These are phyloP conservation scores for Baryphthengus martii DNA, from an alignment of 2,113 vertebrate species.

Conservation along the genomic window DNA sequence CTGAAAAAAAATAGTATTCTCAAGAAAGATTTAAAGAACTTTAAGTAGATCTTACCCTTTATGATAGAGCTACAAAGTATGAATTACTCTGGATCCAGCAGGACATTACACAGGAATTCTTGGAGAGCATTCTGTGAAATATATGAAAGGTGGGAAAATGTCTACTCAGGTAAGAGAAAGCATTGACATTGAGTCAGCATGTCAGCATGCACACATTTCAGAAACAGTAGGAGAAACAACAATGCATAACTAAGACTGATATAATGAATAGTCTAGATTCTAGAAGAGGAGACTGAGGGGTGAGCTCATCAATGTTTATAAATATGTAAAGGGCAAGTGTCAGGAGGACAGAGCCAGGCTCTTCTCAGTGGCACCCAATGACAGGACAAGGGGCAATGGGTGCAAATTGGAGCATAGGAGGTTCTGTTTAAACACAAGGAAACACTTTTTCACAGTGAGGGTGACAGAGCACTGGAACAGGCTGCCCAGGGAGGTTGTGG, in stretches of 20 bases:
- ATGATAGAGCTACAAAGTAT: not conserved
- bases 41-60: not conserved
- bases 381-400: too few relatives aligned
- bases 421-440: too few relatives aligned
- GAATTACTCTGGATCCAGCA: not conserved
- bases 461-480: too few relatives aligned
- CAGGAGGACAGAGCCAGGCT: too few relatives aligned
- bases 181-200: too few relatives aligned
- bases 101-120: not conserved
- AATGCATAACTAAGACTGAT: not conserved
- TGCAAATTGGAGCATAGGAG: too few relatives aligned
- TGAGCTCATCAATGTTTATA: too few relatives aligned
- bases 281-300: too few relatives aligned
- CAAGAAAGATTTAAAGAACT: not conserved
- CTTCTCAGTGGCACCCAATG: too few relatives aligned
- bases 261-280: not conserved
- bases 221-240: not conserved
- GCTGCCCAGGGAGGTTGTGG: too few relatives aligned
- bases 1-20: not conserved
- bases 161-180: not conserved
- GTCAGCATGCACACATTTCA: not conserved
- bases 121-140: not conserved
- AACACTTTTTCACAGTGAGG: too few relatives aligned
- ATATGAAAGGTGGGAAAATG: not conserved
- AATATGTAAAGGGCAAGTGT: too few relatives aligned